Evolutionary conservation across 2,888 invertebrate species (phyloP).

Genomic region (Chalcosyrphus nemorum): DNA sequence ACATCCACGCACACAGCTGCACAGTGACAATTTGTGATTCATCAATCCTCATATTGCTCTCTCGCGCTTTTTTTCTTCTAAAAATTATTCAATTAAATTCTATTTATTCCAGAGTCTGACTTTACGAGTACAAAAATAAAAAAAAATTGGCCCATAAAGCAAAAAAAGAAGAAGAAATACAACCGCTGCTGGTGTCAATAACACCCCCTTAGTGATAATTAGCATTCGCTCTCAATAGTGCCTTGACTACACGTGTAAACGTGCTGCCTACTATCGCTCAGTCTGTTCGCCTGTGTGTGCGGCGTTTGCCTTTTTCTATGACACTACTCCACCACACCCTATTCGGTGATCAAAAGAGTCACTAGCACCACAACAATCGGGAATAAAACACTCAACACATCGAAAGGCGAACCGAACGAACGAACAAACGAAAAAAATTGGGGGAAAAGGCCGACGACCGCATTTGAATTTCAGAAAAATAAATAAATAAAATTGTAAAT

Average conservation of each 20-base stretch:
- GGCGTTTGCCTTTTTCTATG: too few species aligned
- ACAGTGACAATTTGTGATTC: constrained; percentile 45
- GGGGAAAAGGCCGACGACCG: constrained; percentile 72
- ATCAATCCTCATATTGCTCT: constrained; percentile 28
- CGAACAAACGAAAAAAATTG: constrained; percentile 47
- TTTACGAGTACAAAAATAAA: not conserved
- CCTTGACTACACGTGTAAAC: constrained; percentile 60
- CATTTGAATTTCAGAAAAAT: constrained; percentile 67
- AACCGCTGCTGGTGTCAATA: constrained; percentile 59
- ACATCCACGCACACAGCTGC: constrained; percentile 14
- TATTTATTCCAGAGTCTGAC: constrained; percentile 43
- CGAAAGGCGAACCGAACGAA: not conserved
- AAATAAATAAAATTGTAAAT: constrained; percentile 14
- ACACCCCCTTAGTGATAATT: constrained; percentile 69
- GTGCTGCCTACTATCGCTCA: constrained; percentile 45
- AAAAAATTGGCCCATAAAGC: constrained; percentile 35
- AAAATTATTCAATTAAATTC: constrained; percentile 65
- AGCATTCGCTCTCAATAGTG: constrained; percentile 51
- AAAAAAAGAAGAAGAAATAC: not conserved
- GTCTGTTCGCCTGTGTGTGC: not conserved
- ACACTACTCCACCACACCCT: constrained; percentile 22
- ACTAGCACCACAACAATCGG: not conserved
- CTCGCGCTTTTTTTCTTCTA: not conserved
- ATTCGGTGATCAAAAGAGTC: not conserved
- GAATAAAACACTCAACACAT: constrained; percentile 43